A percentile compares a stretch with the other conserved stretches of the same genome.
Conservation (phyloP, 1,140 invertebrate species). For the Physella acuta region DNA sequence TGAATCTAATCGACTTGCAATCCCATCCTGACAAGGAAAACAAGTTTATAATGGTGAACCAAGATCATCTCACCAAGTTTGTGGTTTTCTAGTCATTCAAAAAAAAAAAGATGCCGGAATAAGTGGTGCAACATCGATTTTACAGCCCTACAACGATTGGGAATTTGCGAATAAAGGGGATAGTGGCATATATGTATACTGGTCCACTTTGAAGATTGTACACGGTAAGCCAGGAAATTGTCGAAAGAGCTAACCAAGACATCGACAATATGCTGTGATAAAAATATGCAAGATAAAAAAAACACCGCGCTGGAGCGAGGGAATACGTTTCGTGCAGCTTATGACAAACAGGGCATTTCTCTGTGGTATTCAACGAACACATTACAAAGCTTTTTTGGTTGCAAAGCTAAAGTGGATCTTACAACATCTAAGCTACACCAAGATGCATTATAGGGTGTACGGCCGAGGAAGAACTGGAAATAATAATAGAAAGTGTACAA, state of each 20-base stretch:
- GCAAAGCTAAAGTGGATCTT: background rate
- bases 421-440: background rate
- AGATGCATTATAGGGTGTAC: background rate
- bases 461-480: background rate
- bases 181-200: background rate
- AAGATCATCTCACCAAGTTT: background rate
- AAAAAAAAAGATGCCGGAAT: background rate
- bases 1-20: too few relatives aligned
- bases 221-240: background rate
- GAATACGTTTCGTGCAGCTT: background rate
- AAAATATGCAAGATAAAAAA: background rate
- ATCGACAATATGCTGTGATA: background rate
- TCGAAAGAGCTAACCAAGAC: background rate
- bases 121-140: background rate
- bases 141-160: background rate
- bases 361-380: background rate
- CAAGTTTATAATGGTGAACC: background rate
- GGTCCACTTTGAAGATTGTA: background rate
- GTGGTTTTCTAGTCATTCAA: background rate
- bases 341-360: background rate
- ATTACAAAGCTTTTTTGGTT: background rate
- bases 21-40: background rate
- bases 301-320: background rate
- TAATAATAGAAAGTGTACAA: background rate
- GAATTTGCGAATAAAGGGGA: background rate